A percentile compares a stretch with the other conserved stretches of the same genome.
phyloP scores from a whole-genome alignment of 2,113 vertebrate species.

The Hemiprocne comata region DNA sequence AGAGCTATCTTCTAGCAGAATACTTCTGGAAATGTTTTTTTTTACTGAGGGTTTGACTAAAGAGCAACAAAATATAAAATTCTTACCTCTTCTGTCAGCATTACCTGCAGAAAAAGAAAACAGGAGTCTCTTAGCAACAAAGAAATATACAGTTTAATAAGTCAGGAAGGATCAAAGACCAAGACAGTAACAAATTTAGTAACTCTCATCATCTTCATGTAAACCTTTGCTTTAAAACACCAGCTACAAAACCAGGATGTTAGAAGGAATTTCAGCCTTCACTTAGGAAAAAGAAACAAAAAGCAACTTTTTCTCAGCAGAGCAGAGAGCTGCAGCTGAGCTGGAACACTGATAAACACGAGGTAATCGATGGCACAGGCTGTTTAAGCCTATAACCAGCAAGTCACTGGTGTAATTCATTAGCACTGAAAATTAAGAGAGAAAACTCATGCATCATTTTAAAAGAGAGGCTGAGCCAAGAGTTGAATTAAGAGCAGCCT shows the following conservation, averaged over 20 bases:
- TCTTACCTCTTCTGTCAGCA: slow-evolving; percentile 78
- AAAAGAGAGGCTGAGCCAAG: neutral
- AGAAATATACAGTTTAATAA: slow-evolving; percentile 1
- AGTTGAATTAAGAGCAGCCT: neutral
- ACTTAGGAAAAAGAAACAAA: neutral
- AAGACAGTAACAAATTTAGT: slow-evolving; percentile 11
- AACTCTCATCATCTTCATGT: neutral
- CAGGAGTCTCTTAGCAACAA: slow-evolving; percentile 54
- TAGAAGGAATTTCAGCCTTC: neutral
- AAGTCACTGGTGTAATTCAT: neutral
- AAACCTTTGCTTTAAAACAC: neutral
- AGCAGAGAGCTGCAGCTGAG: neutral
- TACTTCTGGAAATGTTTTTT: neutral
- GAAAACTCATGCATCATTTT: neutral
- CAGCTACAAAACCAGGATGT: neutral
- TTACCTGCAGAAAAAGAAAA: slow-evolving; percentile 76
- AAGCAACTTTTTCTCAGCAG: neutral
- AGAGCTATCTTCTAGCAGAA: neutral
- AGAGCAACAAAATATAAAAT: neutral
- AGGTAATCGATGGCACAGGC: neutral
- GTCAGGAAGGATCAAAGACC: slow-evolving; percentile 37
- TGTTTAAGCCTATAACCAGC: neutral
- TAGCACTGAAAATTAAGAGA: neutral
- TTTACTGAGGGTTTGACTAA: neutral
- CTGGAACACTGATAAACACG: neutral